Evolutionary conservation across 2,888 invertebrate genomes (phyloP).

Genomic region (Eilema griseolum): DNA sequence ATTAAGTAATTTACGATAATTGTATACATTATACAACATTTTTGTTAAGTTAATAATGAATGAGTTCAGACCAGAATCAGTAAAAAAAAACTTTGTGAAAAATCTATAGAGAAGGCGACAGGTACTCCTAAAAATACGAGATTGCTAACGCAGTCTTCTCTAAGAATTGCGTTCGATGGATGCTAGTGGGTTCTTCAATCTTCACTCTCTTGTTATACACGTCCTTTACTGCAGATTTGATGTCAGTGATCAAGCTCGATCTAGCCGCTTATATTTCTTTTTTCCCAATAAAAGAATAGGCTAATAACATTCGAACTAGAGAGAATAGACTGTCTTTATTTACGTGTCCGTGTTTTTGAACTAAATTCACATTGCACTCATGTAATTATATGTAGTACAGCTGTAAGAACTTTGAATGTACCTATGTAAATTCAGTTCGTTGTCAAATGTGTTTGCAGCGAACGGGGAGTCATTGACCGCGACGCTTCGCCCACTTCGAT

Average conservation of each 20-base stretch:
- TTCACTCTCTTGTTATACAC: too few relatives aligned
- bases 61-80: too few relatives aligned
- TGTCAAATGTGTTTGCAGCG: neutral
- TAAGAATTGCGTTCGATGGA: too few relatives aligned
- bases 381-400: conserved; percentile 4
- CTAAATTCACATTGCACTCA: neutral
- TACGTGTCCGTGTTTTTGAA: neutral
- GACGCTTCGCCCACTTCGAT: conserved; percentile 1
- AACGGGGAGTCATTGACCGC: neutral
- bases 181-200: too few relatives aligned
- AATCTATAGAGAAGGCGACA: too few relatives aligned
- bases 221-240: too few relatives aligned
- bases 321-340: neutral
- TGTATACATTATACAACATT: too few relatives aligned
- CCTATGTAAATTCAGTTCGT: neutral
- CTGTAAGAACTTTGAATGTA: neutral
- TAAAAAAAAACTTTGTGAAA: too few relatives aligned
- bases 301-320: neutral
- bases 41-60: too few relatives aligned
- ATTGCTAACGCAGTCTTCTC: too few relatives aligned
- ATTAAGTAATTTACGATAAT: too few relatives aligned
- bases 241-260: neutral
- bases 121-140: too few relatives aligned
- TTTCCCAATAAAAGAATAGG: neutral
- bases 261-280: neutral